Percentiles rank a stretch among this genome's conserved stretches.
phyloP scores from a whole-genome alignment of 2,113 vertebrate genomes.

The Onychostoma macrolepis region DNA sequence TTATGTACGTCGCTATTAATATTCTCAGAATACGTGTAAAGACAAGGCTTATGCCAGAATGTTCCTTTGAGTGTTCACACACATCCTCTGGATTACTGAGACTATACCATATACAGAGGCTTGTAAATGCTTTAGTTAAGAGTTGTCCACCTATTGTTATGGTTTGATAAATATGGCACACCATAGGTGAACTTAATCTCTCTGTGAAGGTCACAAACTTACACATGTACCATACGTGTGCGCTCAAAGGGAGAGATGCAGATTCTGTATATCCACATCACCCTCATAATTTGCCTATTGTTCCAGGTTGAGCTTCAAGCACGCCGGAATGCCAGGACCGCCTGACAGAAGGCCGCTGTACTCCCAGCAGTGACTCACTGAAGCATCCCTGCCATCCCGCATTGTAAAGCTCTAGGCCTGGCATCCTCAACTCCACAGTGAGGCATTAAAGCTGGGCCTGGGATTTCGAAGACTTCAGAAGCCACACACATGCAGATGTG shows the following conservation, averaged over 20 bases:
- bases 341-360: conserved; percentile 30
- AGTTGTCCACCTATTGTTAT: not conserved
- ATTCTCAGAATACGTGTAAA: conserved; percentile 18
- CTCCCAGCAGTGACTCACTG: conserved; percentile 23
- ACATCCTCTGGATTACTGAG: conserved; percentile 19
- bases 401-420: conserved; percentile 25
- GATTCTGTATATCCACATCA: not conserved
- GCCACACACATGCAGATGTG: conserved; percentile 41
- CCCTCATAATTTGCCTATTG: not conserved
- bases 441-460: conserved; percentile 30
- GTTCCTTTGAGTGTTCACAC: conserved; percentile 21
- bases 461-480: conserved; percentile 20
- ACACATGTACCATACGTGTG: not conserved
- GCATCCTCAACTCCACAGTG: conserved; percentile 16
- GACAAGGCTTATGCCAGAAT: conserved; percentile 23
- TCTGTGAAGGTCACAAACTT: conserved; percentile 17
- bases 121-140: conserved; percentile 25
- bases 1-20: conserved; percentile 26
- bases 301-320: conserved; percentile 33
- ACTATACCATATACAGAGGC: not conserved
- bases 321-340: not conserved
- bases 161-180: conserved; percentile 22
- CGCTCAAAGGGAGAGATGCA: not conserved
- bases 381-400: conserved; percentile 17
- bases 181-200: not conserved